Percentiles rank a stretch among this genome's conserved stretches.
These are phyloP conservation scores for Pseudomyrmex concolor DNA, from an alignment of 1,140 invertebrate species.

Conservation along the genomic window DNA sequence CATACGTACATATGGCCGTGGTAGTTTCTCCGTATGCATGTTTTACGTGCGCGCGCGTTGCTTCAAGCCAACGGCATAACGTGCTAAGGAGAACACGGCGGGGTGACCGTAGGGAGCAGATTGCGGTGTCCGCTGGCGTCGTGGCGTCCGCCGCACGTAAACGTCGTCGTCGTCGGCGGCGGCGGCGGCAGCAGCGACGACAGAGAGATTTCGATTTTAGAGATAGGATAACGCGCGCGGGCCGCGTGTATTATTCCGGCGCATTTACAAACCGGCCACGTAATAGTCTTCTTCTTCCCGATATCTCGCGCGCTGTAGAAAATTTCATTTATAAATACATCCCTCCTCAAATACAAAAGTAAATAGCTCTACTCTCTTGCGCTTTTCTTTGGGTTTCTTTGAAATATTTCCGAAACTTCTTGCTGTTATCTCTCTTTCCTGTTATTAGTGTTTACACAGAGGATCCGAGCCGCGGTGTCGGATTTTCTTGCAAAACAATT, in stretches of 20 bases:
- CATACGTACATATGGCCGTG: no score
- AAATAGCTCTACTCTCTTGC: constrained; percentile 8
- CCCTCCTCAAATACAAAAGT: constrained; percentile 15
- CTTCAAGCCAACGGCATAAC: constrained; percentile 42
- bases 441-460: constrained; percentile 47
- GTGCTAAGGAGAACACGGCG: constrained; percentile 46
- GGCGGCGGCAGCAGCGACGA: background rate
- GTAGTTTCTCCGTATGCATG: background rate
- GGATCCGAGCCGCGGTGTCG: background rate
- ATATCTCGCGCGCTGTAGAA: background rate
- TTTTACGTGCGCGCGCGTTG: constrained; percentile 2
- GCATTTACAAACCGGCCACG: background rate
- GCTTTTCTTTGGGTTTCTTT: no score
- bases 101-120: constrained; percentile 32
- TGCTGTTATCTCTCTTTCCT: constrained; percentile 21
- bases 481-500: background rate
- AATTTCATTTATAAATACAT: constrained; percentile 6
- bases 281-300: background rate
- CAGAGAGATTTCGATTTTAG: constrained; percentile 29
- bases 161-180: background rate
- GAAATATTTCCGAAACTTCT: constrained; percentile 18
- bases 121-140: constrained; percentile 28
- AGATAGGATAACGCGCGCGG: background rate
- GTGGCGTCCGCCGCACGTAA: constrained; percentile 20
- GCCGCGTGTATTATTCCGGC: no score